Evolutionary conservation across 1,140 invertebrate genomes (phyloP).

Genomic region (Ceratina japonica): DNA sequence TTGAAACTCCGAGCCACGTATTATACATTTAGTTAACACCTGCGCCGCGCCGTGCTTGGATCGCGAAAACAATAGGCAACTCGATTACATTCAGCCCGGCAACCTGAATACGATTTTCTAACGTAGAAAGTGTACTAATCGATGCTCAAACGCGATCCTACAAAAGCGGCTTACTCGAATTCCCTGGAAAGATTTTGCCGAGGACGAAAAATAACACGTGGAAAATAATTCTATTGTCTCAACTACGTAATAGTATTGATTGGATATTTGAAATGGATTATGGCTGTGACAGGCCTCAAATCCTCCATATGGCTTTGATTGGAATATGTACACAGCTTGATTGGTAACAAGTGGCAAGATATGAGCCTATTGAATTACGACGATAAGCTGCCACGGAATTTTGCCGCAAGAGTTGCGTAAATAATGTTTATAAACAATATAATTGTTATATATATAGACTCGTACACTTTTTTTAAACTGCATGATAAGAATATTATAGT

Average conservation of each 20-base stretch:
- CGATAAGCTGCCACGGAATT: constrained; percentile 3
- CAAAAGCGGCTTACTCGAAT: not conserved
- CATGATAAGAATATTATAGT: not conserved
- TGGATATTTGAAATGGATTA: not conserved
- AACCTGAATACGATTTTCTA: constrained; percentile 19
- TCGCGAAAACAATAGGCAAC: constrained; percentile 50
- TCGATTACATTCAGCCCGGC: constrained; percentile 5
- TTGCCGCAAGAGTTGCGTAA: not conserved
- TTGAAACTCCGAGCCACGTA: constrained; percentile 38
- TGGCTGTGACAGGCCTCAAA: not conserved
- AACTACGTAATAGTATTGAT: constrained; percentile 8
- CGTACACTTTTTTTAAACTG: no score
- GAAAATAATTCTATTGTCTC: no score
- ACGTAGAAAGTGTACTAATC: constrained; percentile 38
- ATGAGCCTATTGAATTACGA: not conserved
- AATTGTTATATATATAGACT: no score
- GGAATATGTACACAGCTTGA: not conserved
- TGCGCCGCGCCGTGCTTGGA: constrained; percentile 11
- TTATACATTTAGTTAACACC: constrained; percentile 41
- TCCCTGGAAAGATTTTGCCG: not conserved
- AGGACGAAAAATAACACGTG: not conserved
- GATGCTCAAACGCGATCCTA: constrained; percentile 20
- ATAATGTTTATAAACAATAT: not conserved
- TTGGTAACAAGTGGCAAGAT: not conserved
- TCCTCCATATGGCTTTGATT: not conserved